Conservation (phyloP, 2,797 vertebrate species). For the Perodicticus potto region DNA sequence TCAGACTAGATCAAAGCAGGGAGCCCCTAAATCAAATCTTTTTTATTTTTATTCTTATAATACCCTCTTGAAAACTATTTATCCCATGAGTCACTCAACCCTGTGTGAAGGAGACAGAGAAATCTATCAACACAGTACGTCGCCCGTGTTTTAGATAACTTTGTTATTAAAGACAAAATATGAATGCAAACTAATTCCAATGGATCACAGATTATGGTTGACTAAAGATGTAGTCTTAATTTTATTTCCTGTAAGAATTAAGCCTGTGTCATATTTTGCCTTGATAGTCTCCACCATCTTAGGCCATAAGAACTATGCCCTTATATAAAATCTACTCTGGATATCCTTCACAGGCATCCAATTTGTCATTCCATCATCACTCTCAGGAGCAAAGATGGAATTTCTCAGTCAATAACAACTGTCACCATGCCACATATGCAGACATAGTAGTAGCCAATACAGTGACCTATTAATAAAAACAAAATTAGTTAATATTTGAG, state of each 20-base stretch:
- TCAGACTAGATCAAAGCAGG: background rate
- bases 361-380: background rate
- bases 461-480: background rate
- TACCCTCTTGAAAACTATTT: background rate
- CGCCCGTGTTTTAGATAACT: background rate
- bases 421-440: background rate
- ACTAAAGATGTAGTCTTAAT: background rate
- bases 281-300: background rate
- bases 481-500: conserved; percentile 9
- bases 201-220: background rate
- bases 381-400: background rate
- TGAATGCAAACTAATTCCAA: background rate
- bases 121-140: background rate
- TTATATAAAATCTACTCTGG: conserved; percentile 25
- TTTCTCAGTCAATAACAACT: background rate
- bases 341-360: background rate
- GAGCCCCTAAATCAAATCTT: background rate
- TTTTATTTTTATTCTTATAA: background rate
- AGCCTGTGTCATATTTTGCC: background rate
- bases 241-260: conserved; percentile 31
- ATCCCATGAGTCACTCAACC: background rate
- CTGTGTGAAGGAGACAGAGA: background rate
- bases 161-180: background rate
- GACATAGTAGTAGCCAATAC: background rate
- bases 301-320: background rate